Percentiles rank a stretch among this genome's conserved stretches.
phyloP scores from a whole-genome alignment of 1,140 invertebrate species.

The Littorina saxatilis region DNA sequence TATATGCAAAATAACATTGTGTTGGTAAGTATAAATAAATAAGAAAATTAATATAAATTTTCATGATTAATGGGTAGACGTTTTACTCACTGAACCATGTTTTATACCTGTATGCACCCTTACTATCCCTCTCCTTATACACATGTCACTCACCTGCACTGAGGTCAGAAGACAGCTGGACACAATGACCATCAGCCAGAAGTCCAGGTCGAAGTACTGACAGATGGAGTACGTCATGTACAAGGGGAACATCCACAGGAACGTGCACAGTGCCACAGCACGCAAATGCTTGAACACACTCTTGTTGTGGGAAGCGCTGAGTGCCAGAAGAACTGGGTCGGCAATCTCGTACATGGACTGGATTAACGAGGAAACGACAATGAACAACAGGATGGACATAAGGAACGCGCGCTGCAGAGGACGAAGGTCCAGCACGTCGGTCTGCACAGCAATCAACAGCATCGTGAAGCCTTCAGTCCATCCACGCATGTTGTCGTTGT shows the following conservation, averaged over 20 bases:
- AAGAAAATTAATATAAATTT: too few relatives aligned
- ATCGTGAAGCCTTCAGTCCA: conserved; percentile 80
- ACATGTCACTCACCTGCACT: conserved; percentile 73
- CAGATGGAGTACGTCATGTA: conserved; percentile 90
- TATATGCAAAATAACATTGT: too few relatives aligned
- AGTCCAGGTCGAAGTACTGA: conserved; percentile 90
- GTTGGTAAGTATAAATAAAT: too few relatives aligned
- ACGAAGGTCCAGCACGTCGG: conserved; percentile 78
- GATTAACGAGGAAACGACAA: conserved; percentile 78
- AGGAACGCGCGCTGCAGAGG: conserved; percentile 78
- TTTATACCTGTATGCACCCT: too few relatives aligned
- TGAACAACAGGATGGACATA: conserved; percentile 79
- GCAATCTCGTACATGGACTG: conserved; percentile 80
- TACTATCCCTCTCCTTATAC: too few relatives aligned
- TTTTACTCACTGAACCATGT: too few relatives aligned
- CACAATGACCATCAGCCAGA: conserved; percentile 89
- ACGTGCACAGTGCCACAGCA: conserved; percentile 88
- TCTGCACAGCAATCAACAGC: conserved; percentile 79
- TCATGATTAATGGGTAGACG: too few relatives aligned
- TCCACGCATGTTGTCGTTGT: conserved; percentile 76
- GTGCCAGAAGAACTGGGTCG: conserved; percentile 78
- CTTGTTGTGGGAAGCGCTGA: conserved; percentile 74
- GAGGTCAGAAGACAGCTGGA: conserved; percentile 87
- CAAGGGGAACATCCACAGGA: conserved; percentile 88
- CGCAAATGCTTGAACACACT: conserved; percentile 89